These are phyloP conservation scores for Cordilura impudica DNA, from an alignment of 2,888 invertebrate species.

Conservation along the genomic window DNA sequence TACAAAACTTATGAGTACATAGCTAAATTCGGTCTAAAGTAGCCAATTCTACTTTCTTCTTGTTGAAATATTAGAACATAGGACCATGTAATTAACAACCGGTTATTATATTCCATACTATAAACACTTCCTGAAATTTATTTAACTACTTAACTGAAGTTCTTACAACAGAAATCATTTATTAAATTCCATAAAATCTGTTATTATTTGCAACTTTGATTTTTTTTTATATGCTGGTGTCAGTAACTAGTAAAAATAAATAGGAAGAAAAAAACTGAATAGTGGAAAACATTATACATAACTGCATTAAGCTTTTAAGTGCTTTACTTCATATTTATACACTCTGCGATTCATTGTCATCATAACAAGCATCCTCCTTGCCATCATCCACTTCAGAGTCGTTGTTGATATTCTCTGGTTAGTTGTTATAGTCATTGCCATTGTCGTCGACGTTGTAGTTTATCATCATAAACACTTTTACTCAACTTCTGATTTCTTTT, in stretches of 20 bases:
- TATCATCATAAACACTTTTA: constrained; percentile 11
- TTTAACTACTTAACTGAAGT: too few species aligned
- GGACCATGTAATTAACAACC: too few species aligned
- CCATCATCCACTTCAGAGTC: not conserved
- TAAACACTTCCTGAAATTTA: too few species aligned
- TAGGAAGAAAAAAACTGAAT: constrained; percentile 47
- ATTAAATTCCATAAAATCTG: too few species aligned
- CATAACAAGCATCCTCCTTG: not conserved
- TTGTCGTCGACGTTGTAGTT: too few species aligned
- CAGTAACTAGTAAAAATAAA: not conserved
- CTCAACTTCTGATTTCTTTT: not conserved
- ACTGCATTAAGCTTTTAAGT: constrained; percentile 71
- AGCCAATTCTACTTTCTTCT: too few species aligned
- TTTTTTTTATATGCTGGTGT: not conserved
- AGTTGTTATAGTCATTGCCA: constrained; percentile 12
- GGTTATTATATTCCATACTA: too few species aligned
- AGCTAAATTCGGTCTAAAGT: too few species aligned
- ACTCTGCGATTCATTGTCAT: not conserved
- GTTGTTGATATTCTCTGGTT: not conserved
- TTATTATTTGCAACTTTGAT: constrained; percentile 26
- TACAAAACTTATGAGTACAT: too few species aligned
- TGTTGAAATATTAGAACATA: too few species aligned
- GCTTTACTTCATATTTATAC: constrained; percentile 33
- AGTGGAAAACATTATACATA: constrained; percentile 74
- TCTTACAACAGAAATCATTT: too few species aligned